A percentile compares a stretch with the other conserved stretches of the same genome.
These are phyloP conservation scores for Meiosimyza platycephala DNA, from an alignment of 2,888 invertebrate genomes.

Conservation along the genomic window DNA sequence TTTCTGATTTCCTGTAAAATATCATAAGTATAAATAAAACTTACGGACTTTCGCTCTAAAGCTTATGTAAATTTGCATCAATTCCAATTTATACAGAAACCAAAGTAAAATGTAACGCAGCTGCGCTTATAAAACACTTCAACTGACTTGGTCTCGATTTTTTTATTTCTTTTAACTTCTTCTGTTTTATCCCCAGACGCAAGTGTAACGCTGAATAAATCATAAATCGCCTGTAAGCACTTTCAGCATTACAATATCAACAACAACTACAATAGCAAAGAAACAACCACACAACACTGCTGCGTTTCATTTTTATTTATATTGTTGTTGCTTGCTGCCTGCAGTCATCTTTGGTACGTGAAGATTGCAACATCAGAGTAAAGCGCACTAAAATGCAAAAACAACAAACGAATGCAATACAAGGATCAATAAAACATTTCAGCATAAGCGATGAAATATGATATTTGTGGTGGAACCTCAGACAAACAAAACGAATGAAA, in stretches of 20 bases:
- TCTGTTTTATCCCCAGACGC: no score
- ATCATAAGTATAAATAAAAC: no score
- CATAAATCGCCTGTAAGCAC: slow-evolving; percentile 18
- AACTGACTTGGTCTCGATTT: no score
- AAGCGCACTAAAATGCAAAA: neutral
- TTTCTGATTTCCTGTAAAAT: no score
- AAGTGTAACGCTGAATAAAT: slow-evolving; percentile 1
- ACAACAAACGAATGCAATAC: neutral
- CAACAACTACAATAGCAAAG: no score
- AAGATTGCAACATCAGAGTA: neutral
- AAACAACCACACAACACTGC: no score
- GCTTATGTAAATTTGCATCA: no score
- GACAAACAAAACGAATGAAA: neutral
- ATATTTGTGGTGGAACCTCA: neutral
- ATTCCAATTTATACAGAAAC: no score
- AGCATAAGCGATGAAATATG: slow-evolving; percentile 11
- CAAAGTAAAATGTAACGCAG: no score
- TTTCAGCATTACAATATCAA: neutral
- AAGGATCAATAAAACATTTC: neutral
- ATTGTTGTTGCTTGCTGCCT: neutral
- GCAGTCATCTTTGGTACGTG: neutral
- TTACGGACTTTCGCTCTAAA: no score
- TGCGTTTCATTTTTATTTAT: neutral
- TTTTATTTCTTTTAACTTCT: no score
- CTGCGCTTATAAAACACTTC: no score